These are phyloP conservation scores for Nymphalis c-album DNA, from an alignment of 2,888 invertebrate genomes.

Conservation along the genomic window DNA sequence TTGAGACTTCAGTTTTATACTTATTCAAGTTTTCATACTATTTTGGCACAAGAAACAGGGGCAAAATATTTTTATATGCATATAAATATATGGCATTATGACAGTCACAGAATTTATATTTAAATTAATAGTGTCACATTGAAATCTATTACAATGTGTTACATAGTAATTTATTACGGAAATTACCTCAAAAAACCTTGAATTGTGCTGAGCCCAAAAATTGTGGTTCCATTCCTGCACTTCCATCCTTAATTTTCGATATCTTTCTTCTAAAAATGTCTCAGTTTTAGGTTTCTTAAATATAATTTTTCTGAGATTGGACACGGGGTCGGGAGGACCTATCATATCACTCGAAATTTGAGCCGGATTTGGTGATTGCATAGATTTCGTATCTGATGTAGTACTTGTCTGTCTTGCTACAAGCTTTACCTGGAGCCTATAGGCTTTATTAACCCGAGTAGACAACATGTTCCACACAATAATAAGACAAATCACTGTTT, in stretches of 20 bases:
- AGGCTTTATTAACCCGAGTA: slow-evolving; percentile 13
- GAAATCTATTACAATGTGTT: neutral
- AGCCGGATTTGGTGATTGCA: slow-evolving; percentile 65
- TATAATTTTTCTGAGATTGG: slow-evolving; percentile 88
- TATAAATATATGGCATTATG: too few relatives aligned
- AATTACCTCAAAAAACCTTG: slow-evolving; percentile 84
- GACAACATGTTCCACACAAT: slow-evolving; percentile 22
- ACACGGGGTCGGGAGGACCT: slow-evolving; percentile 90
- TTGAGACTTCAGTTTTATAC: too few relatives aligned
- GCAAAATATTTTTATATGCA: too few relatives aligned
- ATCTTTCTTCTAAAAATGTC: slow-evolving; percentile 83
- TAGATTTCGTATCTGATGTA: slow-evolving; percentile 56
- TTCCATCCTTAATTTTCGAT: slow-evolving; percentile 84
- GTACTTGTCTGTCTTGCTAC: slow-evolving; percentile 40
- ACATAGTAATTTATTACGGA: slow-evolving; percentile 20
- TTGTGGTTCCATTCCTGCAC: slow-evolving; percentile 92
- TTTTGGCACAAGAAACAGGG: too few relatives aligned
- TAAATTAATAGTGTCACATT: too few relatives aligned
- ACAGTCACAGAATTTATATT: too few relatives aligned
- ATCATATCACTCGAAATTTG: slow-evolving; percentile 83
- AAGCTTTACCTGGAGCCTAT: slow-evolving; percentile 9
- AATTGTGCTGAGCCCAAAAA: slow-evolving; percentile 92
- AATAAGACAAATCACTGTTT: slow-evolving; percentile 6
- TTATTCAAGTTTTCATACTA: too few relatives aligned
- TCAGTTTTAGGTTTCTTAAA: slow-evolving; percentile 85